These are phyloP conservation scores for Acanthaster planci DNA, from an alignment of 35 echinoderm and acorn worm genomes.

Conservation along the genomic window DNA sequence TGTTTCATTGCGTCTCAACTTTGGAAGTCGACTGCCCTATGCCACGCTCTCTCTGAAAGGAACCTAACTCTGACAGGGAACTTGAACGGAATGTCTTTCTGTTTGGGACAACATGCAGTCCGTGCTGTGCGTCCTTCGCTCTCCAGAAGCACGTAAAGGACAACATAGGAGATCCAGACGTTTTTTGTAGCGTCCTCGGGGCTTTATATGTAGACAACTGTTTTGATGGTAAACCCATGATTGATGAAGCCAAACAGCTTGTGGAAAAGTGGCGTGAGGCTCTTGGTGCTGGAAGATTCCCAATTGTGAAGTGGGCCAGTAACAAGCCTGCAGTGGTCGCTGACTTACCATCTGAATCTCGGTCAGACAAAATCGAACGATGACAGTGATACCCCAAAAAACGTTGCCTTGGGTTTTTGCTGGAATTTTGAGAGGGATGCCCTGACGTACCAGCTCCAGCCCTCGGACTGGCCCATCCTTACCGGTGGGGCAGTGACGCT, in stretches of 20 bases:
- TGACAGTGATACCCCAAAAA: neutral
- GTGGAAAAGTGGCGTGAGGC: neutral
- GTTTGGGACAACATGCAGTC: conserved; percentile 26
- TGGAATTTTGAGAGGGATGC: neutral
- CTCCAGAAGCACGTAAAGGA: conserved; percentile 28
- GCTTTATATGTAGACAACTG: too few relatives aligned
- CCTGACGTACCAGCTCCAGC: neutral
- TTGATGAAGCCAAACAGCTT: neutral
- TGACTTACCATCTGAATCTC: neutral
- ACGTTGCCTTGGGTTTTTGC: neutral
- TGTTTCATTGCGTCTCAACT: conserved; percentile 52
- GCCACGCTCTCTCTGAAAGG: conserved; percentile 53
- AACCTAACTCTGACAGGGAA: conserved; percentile 1
- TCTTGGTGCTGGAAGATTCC: neutral
- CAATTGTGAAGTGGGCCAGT: neutral
- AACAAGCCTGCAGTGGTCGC: too few relatives aligned
- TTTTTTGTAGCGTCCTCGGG: neutral
- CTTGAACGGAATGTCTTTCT: conserved; percentile 36
- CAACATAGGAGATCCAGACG: neutral
- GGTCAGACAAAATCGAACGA: neutral
- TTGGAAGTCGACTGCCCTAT: neutral
- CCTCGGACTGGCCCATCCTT: neutral
- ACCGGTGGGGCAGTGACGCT: neutral
- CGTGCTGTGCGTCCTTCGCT: too few relatives aligned
- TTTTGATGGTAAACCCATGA: neutral